Conservation (phyloP, 2,113 vertebrate species). For the Tragelaphus imberbis region DNA sequence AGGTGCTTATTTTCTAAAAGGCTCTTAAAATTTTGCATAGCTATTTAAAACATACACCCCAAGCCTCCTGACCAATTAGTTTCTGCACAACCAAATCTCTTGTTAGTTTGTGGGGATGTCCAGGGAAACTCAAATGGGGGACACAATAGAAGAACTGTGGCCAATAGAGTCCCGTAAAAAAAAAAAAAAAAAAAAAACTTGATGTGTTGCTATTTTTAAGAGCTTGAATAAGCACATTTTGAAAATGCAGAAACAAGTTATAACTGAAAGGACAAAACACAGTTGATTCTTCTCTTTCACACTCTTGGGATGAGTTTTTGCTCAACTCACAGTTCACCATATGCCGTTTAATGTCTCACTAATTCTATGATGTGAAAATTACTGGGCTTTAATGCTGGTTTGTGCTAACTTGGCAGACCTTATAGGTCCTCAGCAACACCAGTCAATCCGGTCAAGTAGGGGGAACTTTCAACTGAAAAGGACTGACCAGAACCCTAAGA, state of each 20-base stretch:
- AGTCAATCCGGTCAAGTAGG: not conserved
- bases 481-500: not conserved
- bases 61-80: not conserved
- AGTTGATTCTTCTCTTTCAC: not conserved
- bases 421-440: not conserved
- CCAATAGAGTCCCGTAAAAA: not conserved
- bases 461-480: not conserved
- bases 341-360: not conserved
- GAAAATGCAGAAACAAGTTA: not conserved
- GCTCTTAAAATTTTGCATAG: not conserved
- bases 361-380: not conserved
- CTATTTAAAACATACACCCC: not conserved
- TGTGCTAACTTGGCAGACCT: not conserved
- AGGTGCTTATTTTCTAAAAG: not conserved
- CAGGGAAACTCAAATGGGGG: not conserved
- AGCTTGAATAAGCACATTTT: not conserved
- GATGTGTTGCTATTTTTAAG: not conserved
- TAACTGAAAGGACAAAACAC: not conserved
- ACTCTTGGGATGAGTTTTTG: not conserved
- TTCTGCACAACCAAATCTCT: not conserved
- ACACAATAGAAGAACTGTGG: not conserved
- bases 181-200: not conserved
- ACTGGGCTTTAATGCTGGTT: not conserved
- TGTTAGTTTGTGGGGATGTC: not conserved
- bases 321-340: not conserved